phyloP scores from a whole-genome alignment of 2,888 invertebrate species.

The Ennomos quercinarius region DNA sequence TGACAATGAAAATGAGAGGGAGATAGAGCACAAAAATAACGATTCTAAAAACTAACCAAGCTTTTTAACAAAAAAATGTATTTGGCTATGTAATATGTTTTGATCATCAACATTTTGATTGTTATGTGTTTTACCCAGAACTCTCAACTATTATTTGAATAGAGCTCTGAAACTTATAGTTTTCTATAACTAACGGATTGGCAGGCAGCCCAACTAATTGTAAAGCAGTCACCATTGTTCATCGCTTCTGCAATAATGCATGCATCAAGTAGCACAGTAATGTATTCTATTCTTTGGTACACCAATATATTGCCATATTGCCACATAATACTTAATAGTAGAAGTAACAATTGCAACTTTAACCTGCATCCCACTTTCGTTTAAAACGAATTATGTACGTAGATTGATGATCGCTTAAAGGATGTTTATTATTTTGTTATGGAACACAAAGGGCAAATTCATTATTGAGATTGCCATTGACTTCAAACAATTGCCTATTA shows the following conservation, averaged over 20 bases:
- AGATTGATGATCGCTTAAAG: too few species aligned
- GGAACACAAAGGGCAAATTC: too few species aligned
- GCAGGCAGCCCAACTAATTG: slow-evolving; percentile 25
- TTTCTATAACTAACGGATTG: slow-evolving; percentile 14
- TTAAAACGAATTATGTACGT: too few species aligned
- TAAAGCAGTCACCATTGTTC: slow-evolving; percentile 14
- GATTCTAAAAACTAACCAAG: too few species aligned
- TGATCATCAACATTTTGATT: background rate
- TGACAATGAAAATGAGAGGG: too few species aligned
- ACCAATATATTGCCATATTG: too few species aligned
- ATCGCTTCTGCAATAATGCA: slow-evolving; percentile 9
- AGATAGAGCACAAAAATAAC: too few species aligned
- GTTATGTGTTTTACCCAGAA: background rate
- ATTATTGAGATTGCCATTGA: background rate
- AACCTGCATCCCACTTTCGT: background rate
- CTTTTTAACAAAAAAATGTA: background rate
- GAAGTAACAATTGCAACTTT: too few species aligned
- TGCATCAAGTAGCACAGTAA: background rate
- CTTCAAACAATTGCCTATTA: slow-evolving; percentile 4
- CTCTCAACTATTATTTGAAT: slow-evolving; percentile 1
- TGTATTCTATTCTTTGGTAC: too few species aligned
- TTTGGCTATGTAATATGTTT: background rate
- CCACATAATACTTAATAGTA: too few species aligned
- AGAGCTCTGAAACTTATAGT: slow-evolving; percentile 6
- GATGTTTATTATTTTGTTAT: too few species aligned